These are phyloP conservation scores for Tamias sibiricus DNA, from an alignment of 2,113 vertebrate genomes.

Conservation along the genomic window DNA sequence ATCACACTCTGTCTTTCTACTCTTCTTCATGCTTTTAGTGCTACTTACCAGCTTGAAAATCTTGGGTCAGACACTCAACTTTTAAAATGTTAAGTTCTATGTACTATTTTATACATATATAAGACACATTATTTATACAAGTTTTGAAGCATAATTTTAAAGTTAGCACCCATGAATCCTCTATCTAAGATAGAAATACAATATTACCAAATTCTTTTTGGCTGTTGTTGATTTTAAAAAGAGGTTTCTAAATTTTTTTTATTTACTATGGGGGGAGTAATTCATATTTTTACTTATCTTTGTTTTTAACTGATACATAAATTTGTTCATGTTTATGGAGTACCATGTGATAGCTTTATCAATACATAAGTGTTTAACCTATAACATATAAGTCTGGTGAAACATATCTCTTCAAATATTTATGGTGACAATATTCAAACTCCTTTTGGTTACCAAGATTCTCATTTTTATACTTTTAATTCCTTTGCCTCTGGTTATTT, in stretches of 20 bases:
- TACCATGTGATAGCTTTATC: neutral
- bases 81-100: constrained; percentile 21
- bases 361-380: neutral
- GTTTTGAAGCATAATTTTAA: neutral
- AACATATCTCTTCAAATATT: neutral
- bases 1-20: neutral
- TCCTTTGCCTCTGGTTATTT: neutral
- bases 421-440: neutral
- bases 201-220: neutral
- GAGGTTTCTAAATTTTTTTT: neutral
- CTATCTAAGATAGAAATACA: neutral
- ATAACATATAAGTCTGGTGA: neutral
- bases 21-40: neutral
- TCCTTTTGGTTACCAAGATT: neutral
- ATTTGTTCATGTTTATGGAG: neutral
- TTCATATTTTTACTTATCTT: neutral
- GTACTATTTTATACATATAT: neutral
- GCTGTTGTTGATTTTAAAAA: neutral
- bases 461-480: neutral
- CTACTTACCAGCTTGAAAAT: neutral
- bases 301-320: neutral
- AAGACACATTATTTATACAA: neutral
- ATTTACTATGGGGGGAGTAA: neutral
- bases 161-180: neutral
- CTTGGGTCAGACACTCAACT: neutral